These are phyloP conservation scores for Tetramorium parvispinum DNA, from an alignment of 1,140 invertebrate species.

Conservation along the genomic window DNA sequence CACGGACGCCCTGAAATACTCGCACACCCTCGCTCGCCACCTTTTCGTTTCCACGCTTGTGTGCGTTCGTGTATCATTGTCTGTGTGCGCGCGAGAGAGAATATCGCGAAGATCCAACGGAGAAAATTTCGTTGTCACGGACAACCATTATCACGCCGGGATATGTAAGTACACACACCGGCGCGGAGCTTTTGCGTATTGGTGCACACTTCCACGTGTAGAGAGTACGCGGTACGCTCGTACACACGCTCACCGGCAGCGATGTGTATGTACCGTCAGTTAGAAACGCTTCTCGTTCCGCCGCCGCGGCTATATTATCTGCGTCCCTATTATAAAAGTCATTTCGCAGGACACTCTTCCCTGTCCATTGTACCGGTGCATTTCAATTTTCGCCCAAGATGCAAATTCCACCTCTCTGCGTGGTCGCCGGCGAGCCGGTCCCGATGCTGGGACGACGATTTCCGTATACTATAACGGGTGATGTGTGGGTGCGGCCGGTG, in stretches of 20 bases:
- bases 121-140: conserved; percentile 70
- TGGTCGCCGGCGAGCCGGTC: conserved; percentile 45
- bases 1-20: conserved; percentile 1
- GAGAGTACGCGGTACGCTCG: background rate
- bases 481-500: conserved; percentile 58
- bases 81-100: conserved; percentile 33
- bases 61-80: conserved; percentile 16
- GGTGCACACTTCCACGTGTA: background rate
- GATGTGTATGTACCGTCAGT: conserved; percentile 34
- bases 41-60: conserved; percentile 38
- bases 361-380: conserved; percentile 77
- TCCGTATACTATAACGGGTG: conserved; percentile 54
- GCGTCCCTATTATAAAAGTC: conserved; percentile 81
- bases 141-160: conserved; percentile 61
- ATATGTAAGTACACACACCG: conserved; percentile 14
- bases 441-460: conserved; percentile 49
- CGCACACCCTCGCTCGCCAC: conserved; percentile 18
- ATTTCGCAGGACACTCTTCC: conserved; percentile 77
- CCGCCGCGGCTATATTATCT: conserved; percentile 71
- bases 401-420: conserved; percentile 77
- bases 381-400: conserved; percentile 83
- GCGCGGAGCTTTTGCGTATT: background rate
- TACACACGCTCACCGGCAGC: background rate
- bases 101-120: conserved; percentile 45
- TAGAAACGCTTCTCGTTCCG: conserved; percentile 62